Evolutionary conservation across 2,113 vertebrate species (phyloP).

Genomic region (Anas platyrhynchos): DNA sequence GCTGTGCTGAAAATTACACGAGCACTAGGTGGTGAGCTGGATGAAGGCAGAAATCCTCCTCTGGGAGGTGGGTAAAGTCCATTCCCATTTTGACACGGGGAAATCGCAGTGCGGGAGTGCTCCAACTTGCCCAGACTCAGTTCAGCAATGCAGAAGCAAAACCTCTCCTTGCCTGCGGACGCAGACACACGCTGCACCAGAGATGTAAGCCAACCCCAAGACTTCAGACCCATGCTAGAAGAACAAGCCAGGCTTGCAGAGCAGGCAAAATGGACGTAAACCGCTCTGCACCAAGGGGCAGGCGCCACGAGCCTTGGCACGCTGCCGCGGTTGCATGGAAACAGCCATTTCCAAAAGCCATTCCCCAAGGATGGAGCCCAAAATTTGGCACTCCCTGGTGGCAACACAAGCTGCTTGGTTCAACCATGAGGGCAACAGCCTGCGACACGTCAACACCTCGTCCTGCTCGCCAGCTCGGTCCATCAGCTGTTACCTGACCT

Average conservation of each 20-base stretch:
- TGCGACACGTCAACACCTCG: rapidly evolving
- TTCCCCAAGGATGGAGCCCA: neutral
- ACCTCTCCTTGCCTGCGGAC: too few species aligned
- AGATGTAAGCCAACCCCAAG: neutral
- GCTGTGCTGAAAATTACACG: rapidly evolving
- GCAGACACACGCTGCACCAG: rapidly evolving
- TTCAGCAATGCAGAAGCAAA: neutral
- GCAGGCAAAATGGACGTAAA: rapidly evolving
- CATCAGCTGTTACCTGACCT: rapidly evolving
- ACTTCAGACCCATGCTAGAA: neutral
- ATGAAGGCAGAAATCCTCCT: neutral
- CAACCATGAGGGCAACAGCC: rapidly evolving
- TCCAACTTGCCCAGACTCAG: rapidly evolving
- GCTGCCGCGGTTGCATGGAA: rapidly evolving
- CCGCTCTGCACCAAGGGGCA: rapidly evolving
- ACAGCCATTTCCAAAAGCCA: rapidly evolving
- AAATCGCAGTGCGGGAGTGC: rapidly evolving
- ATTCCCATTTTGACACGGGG: rapidly evolving
- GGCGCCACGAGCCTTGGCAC: neutral
- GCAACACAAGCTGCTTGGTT: neutral
- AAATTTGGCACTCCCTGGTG: neutral
- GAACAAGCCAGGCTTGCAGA: neutral
- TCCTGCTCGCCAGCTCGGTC: neutral
- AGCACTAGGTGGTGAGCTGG: neutral
- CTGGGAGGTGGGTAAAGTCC: rapidly evolving